Evolutionary conservation across 2,797 vertebrate species (phyloP).

Genomic region (Pelodytes ibericus): DNA sequence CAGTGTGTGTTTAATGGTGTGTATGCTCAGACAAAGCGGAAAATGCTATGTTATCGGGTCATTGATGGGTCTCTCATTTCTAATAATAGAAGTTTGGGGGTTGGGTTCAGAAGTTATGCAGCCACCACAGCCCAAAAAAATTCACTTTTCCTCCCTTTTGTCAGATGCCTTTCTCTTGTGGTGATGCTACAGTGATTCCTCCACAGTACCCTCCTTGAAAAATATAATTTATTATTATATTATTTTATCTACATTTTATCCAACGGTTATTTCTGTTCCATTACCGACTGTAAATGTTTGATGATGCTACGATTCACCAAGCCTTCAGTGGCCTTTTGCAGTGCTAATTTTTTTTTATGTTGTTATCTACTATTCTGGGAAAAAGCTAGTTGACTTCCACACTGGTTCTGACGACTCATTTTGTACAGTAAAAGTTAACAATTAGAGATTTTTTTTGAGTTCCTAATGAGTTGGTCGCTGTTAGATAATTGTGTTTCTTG

Average conservation of each 20-base stretch:
- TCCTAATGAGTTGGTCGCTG: no score
- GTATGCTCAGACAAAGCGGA: conserved; percentile 17
- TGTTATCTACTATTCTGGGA: no score
- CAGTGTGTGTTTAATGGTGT: conserved; percentile 14
- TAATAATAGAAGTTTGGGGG: conserved; percentile 7
- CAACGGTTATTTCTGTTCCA: background rate
- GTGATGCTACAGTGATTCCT: background rate
- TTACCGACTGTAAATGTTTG: background rate
- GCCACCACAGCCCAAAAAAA: background rate
- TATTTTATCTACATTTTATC: background rate
- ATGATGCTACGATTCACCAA: background rate
- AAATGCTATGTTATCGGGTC: conserved; percentile 8
- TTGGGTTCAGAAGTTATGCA: background rate
- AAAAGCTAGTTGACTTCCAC: no score
- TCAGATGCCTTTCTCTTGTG: background rate
- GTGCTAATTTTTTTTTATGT: no score
- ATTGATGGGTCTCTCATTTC: background rate
- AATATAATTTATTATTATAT: no score
- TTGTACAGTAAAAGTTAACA: no score
- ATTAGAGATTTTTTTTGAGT: background rate
- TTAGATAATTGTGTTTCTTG: no score
- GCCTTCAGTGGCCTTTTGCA: no score
- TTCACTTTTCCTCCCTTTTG: background rate
- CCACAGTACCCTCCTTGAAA: no score
- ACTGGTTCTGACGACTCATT: no score